Evolutionary conservation across 2,113 vertebrate genomes (phyloP), one percentile per base, ranked within the genome.

Genomic region (Pampusana beccarii): DNA sequence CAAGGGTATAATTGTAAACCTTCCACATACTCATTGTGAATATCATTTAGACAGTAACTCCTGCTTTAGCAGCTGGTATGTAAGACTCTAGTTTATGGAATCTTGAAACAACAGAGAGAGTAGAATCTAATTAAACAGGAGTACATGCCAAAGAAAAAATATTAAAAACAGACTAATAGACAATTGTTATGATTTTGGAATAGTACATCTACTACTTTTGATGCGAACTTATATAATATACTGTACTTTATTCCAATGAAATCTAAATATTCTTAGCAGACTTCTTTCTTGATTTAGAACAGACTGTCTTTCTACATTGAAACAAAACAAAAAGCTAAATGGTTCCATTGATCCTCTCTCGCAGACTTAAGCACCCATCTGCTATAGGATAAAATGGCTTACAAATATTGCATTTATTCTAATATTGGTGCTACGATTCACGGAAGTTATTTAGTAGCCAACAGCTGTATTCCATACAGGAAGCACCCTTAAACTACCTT

Each of bases 1-100:
- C 98, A 98, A 98, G 98, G 98, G 98, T 98, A 98, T 98, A 98
- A 98, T 98, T 98, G 98, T 97, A 98, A 98, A 98, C 97, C 97
- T 98, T 98, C 98, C 98, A 98, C 98, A 98, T 98, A 98, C 98
- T 98, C 98, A 97, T 97, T 98, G 98, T 97, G 98, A 98, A 98
- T 98, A 98, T 98, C 98, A 98, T 98, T 98, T 98, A 97, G 98
- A 98, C 97, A 98, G 98, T 98, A 97, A 98, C 98, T 98, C 98
- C 97, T 98, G 98, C 97, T 97, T 97, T 97, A 97, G 97, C 98
- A 98, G 98, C 98, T 98, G 98, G 97, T 97, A 98, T 96, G 97
- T 97, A 98, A 98, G 98, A 98, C 97, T 97, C 95, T 95, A 97
- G 98, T 98, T 98, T 98, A 97, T 97, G 96, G 98, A 98, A 97